Evolutionary conservation across 2,888 invertebrate species (phyloP).

Genomic region (Hypselothyrea guttata): DNA sequence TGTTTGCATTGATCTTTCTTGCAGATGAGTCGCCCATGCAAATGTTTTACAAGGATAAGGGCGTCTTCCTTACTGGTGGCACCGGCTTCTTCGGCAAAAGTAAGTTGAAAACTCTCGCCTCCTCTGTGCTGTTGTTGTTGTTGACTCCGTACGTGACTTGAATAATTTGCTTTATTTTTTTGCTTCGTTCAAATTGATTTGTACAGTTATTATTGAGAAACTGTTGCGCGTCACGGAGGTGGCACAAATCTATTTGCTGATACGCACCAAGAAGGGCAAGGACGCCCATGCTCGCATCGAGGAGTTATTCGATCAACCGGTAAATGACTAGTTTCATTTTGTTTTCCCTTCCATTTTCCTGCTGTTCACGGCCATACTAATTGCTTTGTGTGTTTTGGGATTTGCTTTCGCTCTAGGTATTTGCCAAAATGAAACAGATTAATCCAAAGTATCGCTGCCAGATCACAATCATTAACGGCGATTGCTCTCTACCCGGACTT

Average conservation of each 20-base stretch:
- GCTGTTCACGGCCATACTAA: background rate
- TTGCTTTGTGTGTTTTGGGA: background rate
- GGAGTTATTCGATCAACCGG: conserved; percentile 88
- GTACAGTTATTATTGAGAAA: conserved; percentile 85
- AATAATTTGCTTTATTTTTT: conserved; percentile 41
- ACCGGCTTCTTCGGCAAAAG: conserved; percentile 84
- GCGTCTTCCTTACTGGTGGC: conserved; percentile 86
- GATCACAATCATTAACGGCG: conserved; percentile 82
- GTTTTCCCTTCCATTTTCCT: background rate
- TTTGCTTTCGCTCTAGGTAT: no score
- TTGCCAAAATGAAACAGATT: conserved; percentile 73
- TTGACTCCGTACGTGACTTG: conserved; percentile 44
- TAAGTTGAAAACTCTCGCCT: conserved; percentile 50
- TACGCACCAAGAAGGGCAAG: conserved; percentile 86
- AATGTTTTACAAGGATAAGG: conserved; percentile 85
- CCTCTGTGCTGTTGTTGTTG: background rate
- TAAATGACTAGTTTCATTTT: conserved; percentile 74
- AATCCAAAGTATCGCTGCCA: conserved; percentile 80
- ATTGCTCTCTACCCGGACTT: conserved; percentile 80
- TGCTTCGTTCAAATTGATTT: conserved; percentile 40
- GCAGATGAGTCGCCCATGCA: conserved; percentile 83
- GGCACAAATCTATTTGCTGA: conserved; percentile 84
- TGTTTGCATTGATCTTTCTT: conserved; percentile 74
- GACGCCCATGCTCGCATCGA: conserved; percentile 87
- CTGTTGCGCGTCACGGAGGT: conserved; percentile 85